Evolutionary conservation across 2,888 invertebrate species (phyloP), one percentile per base, ranked within the genome.

Genomic region (Rhingia campestris): DNA sequence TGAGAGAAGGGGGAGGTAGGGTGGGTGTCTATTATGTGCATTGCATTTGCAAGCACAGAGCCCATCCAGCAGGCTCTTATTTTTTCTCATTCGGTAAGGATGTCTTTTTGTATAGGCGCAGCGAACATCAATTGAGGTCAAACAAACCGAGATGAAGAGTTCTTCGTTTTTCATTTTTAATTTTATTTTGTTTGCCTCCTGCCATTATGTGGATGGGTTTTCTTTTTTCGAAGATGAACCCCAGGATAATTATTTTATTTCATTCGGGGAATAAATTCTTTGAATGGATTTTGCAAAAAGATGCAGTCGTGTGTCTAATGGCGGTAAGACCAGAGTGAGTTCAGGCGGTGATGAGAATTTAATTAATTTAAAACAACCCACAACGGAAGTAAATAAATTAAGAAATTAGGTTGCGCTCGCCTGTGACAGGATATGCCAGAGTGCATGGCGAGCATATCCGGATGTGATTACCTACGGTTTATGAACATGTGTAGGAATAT

Each of bases 41-140:
- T 51, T 47, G 61, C 80, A 70, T 22, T 12, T 79, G 76, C 76
- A 81, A 64, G 58, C 56, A 70, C 22, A 22, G 22, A 22, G 22
- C 22, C 63, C 73, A 81, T 45, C 47, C 53, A 63, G 30, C 53
- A 66, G 41, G 7, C 64, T 76, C 67, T 47, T 61, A 61, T 72
- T 81, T 72, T 22, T 22, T 22, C 22, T 49, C 64, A 51, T 76
- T 77, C 64, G 63, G 56, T 70, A 59, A 75, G 61, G 58, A 70
- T 76, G 72, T 61, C 41, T 56, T 75, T 70, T 45, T 59, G 54
- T 74, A 54, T 43, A 63, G 56, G 49, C 75, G 41, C 61, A 70
- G 54, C 64, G 45, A 76, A 70, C 80, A 74, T 59, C 80, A 84
- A 84, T 84, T 80, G 80, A 79, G 80, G 84, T 84, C 84, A 84